These are phyloP conservation scores for Orestias chungarensis DNA, from an alignment of 2,797 vertebrate species.

Conservation along the genomic window DNA sequence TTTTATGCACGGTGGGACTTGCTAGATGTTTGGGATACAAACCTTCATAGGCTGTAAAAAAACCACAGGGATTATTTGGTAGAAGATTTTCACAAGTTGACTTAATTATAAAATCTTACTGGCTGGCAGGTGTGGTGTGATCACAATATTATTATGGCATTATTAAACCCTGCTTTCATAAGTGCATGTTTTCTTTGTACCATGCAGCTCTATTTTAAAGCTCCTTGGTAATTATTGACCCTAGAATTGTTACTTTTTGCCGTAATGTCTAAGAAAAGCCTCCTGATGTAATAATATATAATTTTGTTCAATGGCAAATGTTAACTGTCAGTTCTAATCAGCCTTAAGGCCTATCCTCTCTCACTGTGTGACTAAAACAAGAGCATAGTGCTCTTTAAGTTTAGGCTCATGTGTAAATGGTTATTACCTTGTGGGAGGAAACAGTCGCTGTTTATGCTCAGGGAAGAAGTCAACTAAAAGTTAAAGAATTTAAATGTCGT, in stretches of 20 bases:
- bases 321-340: neutral
- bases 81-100: too few species aligned
- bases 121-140: too few species aligned
- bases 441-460: neutral
- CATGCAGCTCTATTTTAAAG: neutral
- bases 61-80: neutral
- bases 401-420: neutral
- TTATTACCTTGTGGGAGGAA: neutral
- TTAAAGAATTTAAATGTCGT: neutral
- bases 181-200: neutral
- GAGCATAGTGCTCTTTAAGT: neutral
- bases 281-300: neutral
- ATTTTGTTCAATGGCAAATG: neutral
- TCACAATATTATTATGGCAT: neutral
- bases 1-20: slow-evolving; percentile 83
- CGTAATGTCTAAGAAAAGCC: neutral
- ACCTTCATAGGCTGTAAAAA: neutral
- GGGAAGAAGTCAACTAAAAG: neutral
- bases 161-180: neutral
- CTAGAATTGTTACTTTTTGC: neutral
- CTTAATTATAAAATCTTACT: neutral
- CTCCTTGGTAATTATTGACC: neutral
- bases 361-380: neutral
- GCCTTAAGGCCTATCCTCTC: neutral
- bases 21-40: neutral